Evolutionary conservation across 2,113 vertebrate genomes (phyloP), one percentile per base, ranked within the genome.

Genomic region (Sialia sialis): DNA sequence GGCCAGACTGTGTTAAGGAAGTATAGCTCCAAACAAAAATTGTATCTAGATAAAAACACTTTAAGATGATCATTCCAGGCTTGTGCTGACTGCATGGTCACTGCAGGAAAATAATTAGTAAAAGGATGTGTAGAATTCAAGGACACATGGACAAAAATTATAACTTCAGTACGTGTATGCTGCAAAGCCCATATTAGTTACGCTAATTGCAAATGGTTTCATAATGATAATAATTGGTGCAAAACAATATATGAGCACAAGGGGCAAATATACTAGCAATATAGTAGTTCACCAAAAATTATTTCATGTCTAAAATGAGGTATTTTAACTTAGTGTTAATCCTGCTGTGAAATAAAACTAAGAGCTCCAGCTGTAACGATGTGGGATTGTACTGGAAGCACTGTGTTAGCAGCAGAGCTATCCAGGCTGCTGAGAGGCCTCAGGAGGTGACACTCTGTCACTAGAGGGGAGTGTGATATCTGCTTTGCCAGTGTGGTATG

Each of bases 391-490:
- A 15, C 0, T 32, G 17, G 52, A 10, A 58, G 64, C 52, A 70
- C 55, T 78, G 25, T 27, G 8, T 55, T 49, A 64, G 66, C 64
- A 84, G n/a, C 44, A 56, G 54, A 63, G 48, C 43, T 58, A 14
- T 22, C 29, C 30, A 21, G 52, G 25, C 9, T 19, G 21, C 25
- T 0, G 0, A 55, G 43, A 52, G 54, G 13, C 8, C 38, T 66
- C 63, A 41, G 52, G 48, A 11, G 3, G n/a, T 23, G 3, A 0
- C 46, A 19, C 0, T 4, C 32, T 2, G 1, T 63, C 44, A 6
- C 84, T 94, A 59, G 84, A 84, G 74, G 90, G 84, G 62, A 68
- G 62, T 49, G 62, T 73, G 90, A 87, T 52, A 59, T 81, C 21
- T 0, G 9, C 41, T 89, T 77, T 90, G 38, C 64, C n/a, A 17